A percentile compares a stretch with the other conserved stretches of the same genome.
Evolutionary conservation across 1,140 invertebrate genomes (phyloP).

Genomic region (Calephelis virginiensis): DNA sequence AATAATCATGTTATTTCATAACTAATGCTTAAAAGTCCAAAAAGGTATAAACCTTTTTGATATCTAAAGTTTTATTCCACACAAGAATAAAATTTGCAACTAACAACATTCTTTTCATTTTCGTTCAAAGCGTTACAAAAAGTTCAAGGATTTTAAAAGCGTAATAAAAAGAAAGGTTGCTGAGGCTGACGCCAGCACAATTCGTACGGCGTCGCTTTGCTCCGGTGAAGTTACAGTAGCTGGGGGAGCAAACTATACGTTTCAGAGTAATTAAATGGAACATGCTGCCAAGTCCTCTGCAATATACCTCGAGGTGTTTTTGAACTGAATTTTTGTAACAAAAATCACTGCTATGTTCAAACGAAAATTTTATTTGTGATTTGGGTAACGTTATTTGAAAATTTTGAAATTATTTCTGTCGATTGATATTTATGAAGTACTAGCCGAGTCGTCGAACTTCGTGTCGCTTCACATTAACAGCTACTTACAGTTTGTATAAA

Average conservation of each 20-base stretch:
- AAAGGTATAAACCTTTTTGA: too few relatives aligned
- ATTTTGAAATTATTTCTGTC: too few relatives aligned
- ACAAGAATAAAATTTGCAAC: too few relatives aligned
- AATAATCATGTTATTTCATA: too few relatives aligned
- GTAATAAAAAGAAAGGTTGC: constrained; percentile 27
- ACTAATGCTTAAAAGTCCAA: too few relatives aligned
- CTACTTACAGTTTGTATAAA: too few relatives aligned
- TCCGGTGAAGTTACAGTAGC: constrained; percentile 23
- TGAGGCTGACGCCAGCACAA: constrained; percentile 21
- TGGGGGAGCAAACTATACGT: constrained; percentile 25
- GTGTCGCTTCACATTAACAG: too few relatives aligned
- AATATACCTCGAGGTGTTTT: constrained; percentile 18
- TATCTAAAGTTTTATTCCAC: too few relatives aligned
- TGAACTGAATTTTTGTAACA: constrained; percentile 6
- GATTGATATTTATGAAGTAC: too few relatives aligned
- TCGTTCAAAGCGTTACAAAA: constrained; percentile 12
- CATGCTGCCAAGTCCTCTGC: constrained; percentile 27
- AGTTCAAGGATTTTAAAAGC: constrained; percentile 7
- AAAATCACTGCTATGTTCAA: not conserved
- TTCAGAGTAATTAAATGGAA: constrained; percentile 35
- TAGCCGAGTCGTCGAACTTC: too few relatives aligned
- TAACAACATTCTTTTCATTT: constrained; percentile 2
- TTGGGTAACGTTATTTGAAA: too few relatives aligned
- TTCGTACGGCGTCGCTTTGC: constrained; percentile 26
- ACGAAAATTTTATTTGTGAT: too few relatives aligned